Percentiles rank a stretch among this genome's conserved stretches.
Evolutionary conservation across 2,888 invertebrate genomes (phyloP).

Genomic region (Seladonia tumulorum): DNA sequence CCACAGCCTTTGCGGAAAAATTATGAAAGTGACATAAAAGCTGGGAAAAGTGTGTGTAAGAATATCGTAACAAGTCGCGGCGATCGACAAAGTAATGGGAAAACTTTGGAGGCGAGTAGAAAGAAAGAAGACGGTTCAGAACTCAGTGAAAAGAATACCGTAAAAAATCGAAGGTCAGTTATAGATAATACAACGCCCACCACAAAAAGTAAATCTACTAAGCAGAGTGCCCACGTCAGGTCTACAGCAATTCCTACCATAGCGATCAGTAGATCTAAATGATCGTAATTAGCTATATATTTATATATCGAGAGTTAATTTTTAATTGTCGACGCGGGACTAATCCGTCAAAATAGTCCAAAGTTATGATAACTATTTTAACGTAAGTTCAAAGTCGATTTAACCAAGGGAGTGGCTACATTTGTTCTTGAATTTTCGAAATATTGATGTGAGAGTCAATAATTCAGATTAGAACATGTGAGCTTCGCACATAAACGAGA

Average conservation of each 20-base stretch:
- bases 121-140: constrained; percentile 45
- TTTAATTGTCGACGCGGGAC: constrained; percentile 36
- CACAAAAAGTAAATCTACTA: constrained; percentile 74
- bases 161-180: constrained; percentile 70
- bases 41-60: constrained; percentile 62
- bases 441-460: constrained; percentile 33
- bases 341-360: constrained; percentile 47
- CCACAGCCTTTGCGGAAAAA: constrained; percentile 78
- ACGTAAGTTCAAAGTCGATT: constrained; percentile 48
- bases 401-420: constrained; percentile 40
- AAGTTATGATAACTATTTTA: constrained; percentile 57
- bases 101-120: constrained; percentile 51
- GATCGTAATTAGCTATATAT: constrained; percentile 52
- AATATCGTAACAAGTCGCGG: constrained; percentile 31
- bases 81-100: constrained; percentile 61
- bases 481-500: constrained; percentile 67
- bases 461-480: constrained; percentile 45
- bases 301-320: constrained; percentile 46
- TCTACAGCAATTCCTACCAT: constrained; percentile 61
- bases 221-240: constrained; percentile 72
- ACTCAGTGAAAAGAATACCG: constrained; percentile 38
- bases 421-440: constrained; percentile 45
- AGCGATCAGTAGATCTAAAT: constrained; percentile 67
- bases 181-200: constrained; percentile 71
- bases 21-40: constrained; percentile 72